These are phyloP conservation scores for Apogon talboti DNA, from an alignment of 2,797 vertebrate species.

Conservation along the genomic window DNA sequence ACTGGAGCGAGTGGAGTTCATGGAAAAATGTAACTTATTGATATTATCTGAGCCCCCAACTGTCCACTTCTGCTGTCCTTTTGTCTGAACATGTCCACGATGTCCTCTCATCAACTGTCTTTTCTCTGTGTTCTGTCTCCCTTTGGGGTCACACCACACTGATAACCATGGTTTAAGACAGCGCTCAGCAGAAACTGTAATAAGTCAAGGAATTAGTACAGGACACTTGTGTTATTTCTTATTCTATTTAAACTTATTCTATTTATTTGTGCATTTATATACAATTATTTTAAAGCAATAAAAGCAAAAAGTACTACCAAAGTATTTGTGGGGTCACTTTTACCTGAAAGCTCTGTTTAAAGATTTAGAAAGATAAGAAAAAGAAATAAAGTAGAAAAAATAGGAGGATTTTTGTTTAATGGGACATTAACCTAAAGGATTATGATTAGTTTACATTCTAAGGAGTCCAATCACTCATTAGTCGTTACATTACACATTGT, in stretches of 20 bases:
- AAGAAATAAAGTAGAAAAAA: too few relatives aligned
- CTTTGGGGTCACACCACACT: not conserved
- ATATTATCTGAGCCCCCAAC: conserved; percentile 17
- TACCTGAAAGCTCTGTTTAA: too few relatives aligned
- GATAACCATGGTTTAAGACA: conserved; percentile 5
- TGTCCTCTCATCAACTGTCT: conserved; percentile 14
- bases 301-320: not conserved
- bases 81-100: conserved; percentile 10
- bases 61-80: conserved; percentile 34
- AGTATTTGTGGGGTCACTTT: too few relatives aligned
- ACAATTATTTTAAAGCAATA: conserved; percentile 26
- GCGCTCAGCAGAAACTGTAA: not conserved
- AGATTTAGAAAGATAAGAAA: too few relatives aligned
- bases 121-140: conserved; percentile 12
- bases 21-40: conserved; percentile 82
- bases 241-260: conserved; percentile 4
- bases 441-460: not conserved
- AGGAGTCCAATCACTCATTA: not conserved
- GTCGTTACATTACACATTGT: not conserved
- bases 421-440: too few relatives aligned
- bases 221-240: too few relatives aligned
- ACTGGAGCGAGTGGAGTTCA: conserved; percentile 82
- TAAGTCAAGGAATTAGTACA: not conserved
- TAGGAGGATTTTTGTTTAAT: too few relatives aligned
- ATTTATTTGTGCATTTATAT: conserved; percentile 39